A percentile compares a stretch with the other conserved stretches of the same genome.
phyloP scores from a whole-genome alignment of 2,113 vertebrate genomes.

The Dasyurus viverrinus region DNA sequence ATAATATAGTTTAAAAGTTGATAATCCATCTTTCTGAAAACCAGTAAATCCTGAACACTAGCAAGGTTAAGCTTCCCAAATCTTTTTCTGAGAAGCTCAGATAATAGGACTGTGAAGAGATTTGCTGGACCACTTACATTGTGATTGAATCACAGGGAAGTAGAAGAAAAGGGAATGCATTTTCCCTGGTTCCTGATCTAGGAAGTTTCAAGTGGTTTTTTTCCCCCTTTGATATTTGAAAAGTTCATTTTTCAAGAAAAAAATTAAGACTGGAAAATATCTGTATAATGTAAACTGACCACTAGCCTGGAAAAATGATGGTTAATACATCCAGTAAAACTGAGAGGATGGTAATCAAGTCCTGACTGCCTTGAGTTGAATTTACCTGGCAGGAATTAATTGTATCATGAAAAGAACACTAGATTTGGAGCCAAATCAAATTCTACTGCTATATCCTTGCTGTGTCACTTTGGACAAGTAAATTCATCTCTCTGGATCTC shows the following conservation, averaged over 20 bases:
- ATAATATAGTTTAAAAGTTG: not conserved
- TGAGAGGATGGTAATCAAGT: not conserved
- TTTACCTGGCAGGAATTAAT: not conserved
- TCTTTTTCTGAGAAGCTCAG: constrained; percentile 1
- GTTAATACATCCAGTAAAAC: not conserved
- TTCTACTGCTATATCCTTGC: not conserved
- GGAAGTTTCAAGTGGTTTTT: not conserved
- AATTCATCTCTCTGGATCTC: not conserved
- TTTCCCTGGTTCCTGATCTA: not conserved
- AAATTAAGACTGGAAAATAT: not conserved
- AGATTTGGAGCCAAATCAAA: not conserved
- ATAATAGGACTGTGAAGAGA: not conserved
- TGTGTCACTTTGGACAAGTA: not conserved
- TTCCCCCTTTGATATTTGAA: not conserved
- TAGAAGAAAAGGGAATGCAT: not conserved
- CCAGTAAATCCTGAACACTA: not conserved
- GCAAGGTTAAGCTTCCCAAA: not conserved
- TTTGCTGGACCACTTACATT: not conserved
- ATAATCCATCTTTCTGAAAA: constrained; percentile 2
- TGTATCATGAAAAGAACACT: not conserved
- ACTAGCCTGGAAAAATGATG: not conserved
- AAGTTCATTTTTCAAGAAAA: not conserved
- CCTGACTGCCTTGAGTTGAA: not conserved
- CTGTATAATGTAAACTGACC: not conserved
- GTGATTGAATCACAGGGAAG: not conserved